phyloP scores from a whole-genome alignment of 2,113 vertebrate species.

The Ellobius talpinus region DNA sequence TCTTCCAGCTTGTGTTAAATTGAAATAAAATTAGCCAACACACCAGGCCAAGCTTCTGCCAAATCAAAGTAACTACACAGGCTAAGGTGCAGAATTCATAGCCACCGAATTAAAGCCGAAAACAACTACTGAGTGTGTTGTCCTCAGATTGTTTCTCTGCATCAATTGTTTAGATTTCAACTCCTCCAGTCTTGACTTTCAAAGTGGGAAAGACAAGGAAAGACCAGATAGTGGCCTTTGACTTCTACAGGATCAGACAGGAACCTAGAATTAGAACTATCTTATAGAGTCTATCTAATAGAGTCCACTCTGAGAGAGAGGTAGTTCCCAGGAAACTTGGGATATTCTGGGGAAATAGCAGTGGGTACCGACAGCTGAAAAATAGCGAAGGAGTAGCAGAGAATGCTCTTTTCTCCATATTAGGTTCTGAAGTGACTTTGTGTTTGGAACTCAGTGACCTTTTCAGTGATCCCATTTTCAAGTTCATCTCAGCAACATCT shows the following conservation, averaged over 20 bases:
- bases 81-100: not conserved
- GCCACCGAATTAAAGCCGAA: not conserved
- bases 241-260: not conserved
- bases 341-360: not conserved
- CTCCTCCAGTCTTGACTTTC: not conserved
- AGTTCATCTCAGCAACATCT: constrained; percentile 57
- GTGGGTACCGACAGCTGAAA: not conserved
- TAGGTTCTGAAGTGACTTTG: constrained; percentile 3
- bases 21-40: not conserved
- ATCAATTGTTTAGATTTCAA: not conserved
- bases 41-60: not conserved
- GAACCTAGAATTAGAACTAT: not conserved
- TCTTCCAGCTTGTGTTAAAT: not conserved
- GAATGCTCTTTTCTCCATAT: not conserved
- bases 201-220: not conserved
- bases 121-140: not conserved
- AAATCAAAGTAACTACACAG: constrained; percentile 36
- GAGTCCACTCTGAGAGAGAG: not conserved
- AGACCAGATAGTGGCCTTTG: not conserved
- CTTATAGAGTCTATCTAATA: not conserved
- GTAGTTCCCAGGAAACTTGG: not conserved
- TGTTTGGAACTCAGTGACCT: constrained; percentile 56
- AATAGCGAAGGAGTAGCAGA: not conserved
- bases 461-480: constrained; percentile 55
- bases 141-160: not conserved